Evolutionary conservation across 1,140 invertebrate species (phyloP).

Genomic region (Trachelipus rathkii): DNA sequence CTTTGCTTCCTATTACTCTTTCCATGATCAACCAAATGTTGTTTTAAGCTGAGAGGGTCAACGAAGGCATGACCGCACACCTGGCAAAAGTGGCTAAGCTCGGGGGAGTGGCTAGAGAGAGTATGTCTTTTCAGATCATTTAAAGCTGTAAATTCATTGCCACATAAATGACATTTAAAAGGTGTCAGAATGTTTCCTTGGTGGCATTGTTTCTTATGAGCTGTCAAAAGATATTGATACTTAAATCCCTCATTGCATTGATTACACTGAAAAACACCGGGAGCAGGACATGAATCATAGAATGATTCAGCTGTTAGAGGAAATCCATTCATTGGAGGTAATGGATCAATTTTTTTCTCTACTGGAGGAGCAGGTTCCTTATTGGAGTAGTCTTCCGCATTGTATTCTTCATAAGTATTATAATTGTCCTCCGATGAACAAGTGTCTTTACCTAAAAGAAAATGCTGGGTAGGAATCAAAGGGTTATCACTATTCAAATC

Average conservation of each 20-base stretch:
- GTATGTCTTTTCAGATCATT: slow-evolving; percentile 34
- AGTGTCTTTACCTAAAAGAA: slow-evolving; percentile 29
- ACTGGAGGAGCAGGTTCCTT: not conserved
- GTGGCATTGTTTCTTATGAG: slow-evolving; percentile 40
- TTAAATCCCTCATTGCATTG: slow-evolving; percentile 40
- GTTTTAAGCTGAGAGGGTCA: not conserved
- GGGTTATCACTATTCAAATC: slow-evolving; percentile 40
- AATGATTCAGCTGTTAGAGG: not conserved
- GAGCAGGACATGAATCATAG: not conserved
- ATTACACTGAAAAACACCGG: slow-evolving; percentile 39
- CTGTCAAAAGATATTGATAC: slow-evolving; percentile 38
- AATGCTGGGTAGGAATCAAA: slow-evolving; percentile 39
- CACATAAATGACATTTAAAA: slow-evolving; percentile 33
- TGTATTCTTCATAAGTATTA: not conserved
- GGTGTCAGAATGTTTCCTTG: slow-evolving; percentile 21
- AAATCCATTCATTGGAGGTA: slow-evolving; percentile 17
- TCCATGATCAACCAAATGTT: slow-evolving; percentile 1
- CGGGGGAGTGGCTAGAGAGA: slow-evolving; percentile 27
- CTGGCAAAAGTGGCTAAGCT: slow-evolving; percentile 21
- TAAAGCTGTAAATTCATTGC: slow-evolving; percentile 25
- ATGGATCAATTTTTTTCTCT: not conserved
- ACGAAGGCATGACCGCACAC: slow-evolving; percentile 27
- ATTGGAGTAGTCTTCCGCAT: not conserved
- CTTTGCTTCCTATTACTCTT: not conserved
- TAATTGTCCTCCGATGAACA: not conserved